Evolutionary conservation across 2,888 invertebrate species (phyloP), one percentile per base, ranked within the genome.

Genomic region (Malachius bipustulatus): DNA sequence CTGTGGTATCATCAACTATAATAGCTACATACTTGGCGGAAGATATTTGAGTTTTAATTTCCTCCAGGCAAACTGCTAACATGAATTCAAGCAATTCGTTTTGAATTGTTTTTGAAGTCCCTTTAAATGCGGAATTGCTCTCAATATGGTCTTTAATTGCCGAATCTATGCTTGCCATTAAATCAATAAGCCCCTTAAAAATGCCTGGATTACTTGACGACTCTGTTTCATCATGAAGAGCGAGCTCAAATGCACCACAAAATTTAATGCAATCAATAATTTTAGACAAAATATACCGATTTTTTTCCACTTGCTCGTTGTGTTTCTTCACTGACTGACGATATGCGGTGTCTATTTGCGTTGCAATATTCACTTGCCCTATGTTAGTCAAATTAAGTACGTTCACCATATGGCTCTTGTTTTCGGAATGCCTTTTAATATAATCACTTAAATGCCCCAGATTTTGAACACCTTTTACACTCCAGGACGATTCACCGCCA

Each of bases 1-100:
- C 54, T 2, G 50, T 50, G 11, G 47, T 51, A 38, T 54, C 57
- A 37, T 56, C 54, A 14, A 42, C 45, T 39, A 51, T 46, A 8
- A 57, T 39, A 14, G 52, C 46, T 19, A 47, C 13, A 37, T 35
- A 44, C n/a, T 37, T 10, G 6, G 44, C 27, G 9, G 10, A 27
- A 8, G 36, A 28, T 19, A 57, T 51, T 46, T 55, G 48, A 24
- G 34, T 36, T 4, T 27, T 29, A 27, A 56, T 48, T 39, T 49
- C 40, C 16, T 48, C 46, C 10, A 36, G 44, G 34, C 42, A 52
- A 3, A 56, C 49, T 29, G 47, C 44, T 9, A 55, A 39, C 35
- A 56, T 50, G 14, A 47, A 52, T 9, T 55, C 43, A 14, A 56
- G 38, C 4, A 57, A 33, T 30, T 56, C 54, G 38, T 53, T 55